Evolutionary conservation across 2,113 vertebrate species (phyloP), one percentile per base, ranked within the genome.

Genomic region (Gobius niger): DNA sequence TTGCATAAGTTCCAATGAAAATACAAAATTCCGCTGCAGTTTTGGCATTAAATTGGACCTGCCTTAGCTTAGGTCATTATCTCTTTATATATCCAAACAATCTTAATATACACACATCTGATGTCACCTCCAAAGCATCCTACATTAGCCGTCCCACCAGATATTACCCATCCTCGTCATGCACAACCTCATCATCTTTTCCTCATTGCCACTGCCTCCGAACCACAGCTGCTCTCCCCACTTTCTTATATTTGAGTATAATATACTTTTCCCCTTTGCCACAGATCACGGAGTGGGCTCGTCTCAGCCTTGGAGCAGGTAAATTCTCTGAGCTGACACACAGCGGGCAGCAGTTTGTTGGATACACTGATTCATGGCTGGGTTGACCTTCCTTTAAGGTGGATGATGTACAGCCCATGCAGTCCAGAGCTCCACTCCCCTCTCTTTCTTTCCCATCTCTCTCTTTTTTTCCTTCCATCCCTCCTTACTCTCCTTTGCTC

Each of bases 381-480:
- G 70, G 81, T 71, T 88, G 90, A 91, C 88, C 90, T 90, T 91
- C 90, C 80, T 90, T 84, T 83, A 80, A 89, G 77, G 84, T 77
- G 83, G 83, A 88, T 91, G 88, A 91, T 90, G 84, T 89, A 91
- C 85, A 86, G 75, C 88, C 84, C 54, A 4, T 67, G 81, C 85
- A 73, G 54, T 81, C 50, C 50, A 78, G 71, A 88, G 83, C 85
- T 78, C 69, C 70, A 0, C 47, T 49, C 47, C 9, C 9, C 52
- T 24, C 7, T 5, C 18, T 19, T 24, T 9, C 5, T 11, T 1
- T 18, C 52, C 16, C 5, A 1, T 53, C 9, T 53, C 16, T 53
- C 9, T 19, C 14, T 52, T 14, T 18, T 11, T 16, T 5, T 15
- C 12, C 24, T 34, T 34, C 24, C 24, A 34, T 34, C 24, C 24